Evolutionary conservation across 2,113 vertebrate genomes (phyloP).

Genomic region (Archocentrus centrarchus): DNA sequence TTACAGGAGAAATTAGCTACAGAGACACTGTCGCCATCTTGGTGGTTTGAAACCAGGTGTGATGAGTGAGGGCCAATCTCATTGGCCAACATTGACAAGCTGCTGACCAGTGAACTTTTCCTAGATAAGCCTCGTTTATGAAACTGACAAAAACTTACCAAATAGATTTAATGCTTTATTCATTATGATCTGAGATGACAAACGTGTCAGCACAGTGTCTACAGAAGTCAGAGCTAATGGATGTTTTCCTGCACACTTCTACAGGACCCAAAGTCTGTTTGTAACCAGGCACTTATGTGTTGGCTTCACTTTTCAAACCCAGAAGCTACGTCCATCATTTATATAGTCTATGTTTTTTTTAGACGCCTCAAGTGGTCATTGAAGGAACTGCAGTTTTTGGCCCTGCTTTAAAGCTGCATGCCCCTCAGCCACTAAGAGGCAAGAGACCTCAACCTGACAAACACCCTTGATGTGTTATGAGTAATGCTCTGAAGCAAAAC

Average conservation of each 20-base stretch:
- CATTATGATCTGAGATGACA: neutral
- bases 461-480: too few species aligned
- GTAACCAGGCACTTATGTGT: neutral
- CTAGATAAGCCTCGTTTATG: too few species aligned
- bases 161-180: neutral
- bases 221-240: neutral
- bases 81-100: neutral
- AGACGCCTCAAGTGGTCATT: neutral
- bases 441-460: neutral
- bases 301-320: neutral
- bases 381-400: neutral
- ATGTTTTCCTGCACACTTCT: too few species aligned
- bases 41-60: neutral
- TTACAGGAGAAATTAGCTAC: neutral
- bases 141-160: neutral
- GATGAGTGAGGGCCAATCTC: accelerated
- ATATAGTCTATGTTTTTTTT: neutral
- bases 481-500: neutral
- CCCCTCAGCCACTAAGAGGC: neutral
- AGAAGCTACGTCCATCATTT: neutral
- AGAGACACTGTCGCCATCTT: neutral
- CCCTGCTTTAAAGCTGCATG: neutral
- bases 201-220: neutral
- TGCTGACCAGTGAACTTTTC: neutral
- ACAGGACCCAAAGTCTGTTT: neutral